A percentile compares a stretch with the other conserved stretches of the same genome.
Evolutionary conservation across 2,113 vertebrate genomes (phyloP).

Genomic region (Muntiacus muntjak): DNA sequence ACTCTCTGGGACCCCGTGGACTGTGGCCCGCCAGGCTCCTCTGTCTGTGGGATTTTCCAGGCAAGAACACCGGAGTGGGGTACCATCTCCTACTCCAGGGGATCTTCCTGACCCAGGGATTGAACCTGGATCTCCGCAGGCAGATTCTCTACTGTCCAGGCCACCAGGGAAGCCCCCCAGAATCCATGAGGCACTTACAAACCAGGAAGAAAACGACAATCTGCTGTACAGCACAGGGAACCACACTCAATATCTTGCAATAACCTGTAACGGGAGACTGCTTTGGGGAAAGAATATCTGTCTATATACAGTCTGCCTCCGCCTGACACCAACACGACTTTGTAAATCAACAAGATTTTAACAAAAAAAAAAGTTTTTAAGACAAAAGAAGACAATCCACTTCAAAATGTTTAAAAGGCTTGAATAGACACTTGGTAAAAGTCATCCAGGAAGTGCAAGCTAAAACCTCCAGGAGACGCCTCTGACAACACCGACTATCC

Average conservation of each 20-base stretch:
- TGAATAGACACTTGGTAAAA: neutral
- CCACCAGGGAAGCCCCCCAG: neutral
- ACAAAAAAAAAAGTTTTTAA: neutral
- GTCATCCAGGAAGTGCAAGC: neutral
- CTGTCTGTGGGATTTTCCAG: neutral
- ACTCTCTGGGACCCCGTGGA: accelerated
- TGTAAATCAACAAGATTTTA: neutral
- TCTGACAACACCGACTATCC: neutral
- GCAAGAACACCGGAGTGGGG: neutral
- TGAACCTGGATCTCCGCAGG: neutral
- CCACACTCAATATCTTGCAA: accelerated
- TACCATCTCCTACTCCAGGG: neutral
- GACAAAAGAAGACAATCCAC: neutral
- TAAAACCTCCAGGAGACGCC: neutral
- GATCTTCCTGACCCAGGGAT: neutral
- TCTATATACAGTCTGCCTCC: neutral
- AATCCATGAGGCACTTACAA: neutral
- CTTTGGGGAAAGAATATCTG: neutral
- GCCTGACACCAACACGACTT: accelerated
- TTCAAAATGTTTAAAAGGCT: neutral
- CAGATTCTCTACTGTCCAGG: neutral
- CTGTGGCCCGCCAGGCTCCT: neutral
- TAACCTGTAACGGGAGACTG: accelerated
- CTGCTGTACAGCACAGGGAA: accelerated
- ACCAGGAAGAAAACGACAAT: neutral